Conservation (phyloP, 2,797 vertebrate genomes). For the Spondyliosoma cantharus region DNA sequence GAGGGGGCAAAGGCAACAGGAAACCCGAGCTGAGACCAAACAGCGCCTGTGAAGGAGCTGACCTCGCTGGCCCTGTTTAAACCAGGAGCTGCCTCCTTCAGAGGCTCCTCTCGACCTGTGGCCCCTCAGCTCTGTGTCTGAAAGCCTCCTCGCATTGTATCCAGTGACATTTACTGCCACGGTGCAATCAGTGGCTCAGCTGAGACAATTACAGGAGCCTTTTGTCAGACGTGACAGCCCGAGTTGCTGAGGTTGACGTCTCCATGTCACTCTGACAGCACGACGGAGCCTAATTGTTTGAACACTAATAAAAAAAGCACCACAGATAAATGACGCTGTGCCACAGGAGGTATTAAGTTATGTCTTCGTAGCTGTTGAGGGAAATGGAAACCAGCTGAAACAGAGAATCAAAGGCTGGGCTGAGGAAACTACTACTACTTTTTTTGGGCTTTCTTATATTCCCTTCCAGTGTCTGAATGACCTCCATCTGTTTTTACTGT, state of each 20-base stretch:
- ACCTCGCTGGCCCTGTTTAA: slow-evolving; percentile 58
- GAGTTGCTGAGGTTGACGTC: slow-evolving; percentile 21
- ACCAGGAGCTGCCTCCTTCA: slow-evolving; percentile 45
- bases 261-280: slow-evolving; percentile 3
- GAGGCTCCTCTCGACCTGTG: slow-evolving; percentile 47
- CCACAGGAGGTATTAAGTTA: slow-evolving; percentile 13
- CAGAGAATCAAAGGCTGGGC: background rate
- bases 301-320: slow-evolving; percentile 16
- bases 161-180: slow-evolving; percentile 64
- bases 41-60: slow-evolving; percentile 43
- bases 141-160: slow-evolving; percentile 33
- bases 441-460: slow-evolving; percentile 8
- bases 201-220: slow-evolving; percentile 36
- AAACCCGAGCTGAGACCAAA: slow-evolving; percentile 61
- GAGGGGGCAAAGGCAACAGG: slow-evolving; percentile 44
- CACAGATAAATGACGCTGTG: slow-evolving; percentile 11
- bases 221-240: slow-evolving; percentile 15
- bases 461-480: slow-evolving; percentile 6
- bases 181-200: slow-evolving; percentile 30
- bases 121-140: slow-evolving; percentile 36
- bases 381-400: slow-evolving; percentile 29
- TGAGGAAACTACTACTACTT: slow-evolving; percentile 15
- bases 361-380: background rate
- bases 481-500: slow-evolving; percentile 64
- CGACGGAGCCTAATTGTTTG: slow-evolving; percentile 38